phyloP scores from a whole-genome alignment of 2,888 invertebrate genomes.

The Anagyrus pseudococci region DNA sequence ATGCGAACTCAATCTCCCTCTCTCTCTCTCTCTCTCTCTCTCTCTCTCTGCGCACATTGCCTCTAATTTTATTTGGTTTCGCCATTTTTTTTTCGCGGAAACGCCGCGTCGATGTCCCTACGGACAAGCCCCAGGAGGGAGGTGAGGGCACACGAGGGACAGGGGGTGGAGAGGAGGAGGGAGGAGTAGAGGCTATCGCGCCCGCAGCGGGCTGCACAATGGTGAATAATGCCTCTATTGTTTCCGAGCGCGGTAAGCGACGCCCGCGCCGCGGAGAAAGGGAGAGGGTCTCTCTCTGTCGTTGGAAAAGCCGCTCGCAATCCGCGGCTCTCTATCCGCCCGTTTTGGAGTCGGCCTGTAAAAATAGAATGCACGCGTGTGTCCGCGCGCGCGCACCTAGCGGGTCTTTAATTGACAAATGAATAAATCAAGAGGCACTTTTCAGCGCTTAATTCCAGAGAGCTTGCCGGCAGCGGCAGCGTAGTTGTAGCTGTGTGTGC shows the following conservation, averaged over 20 bases:
- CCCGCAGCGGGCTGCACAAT: conserved; percentile 13
- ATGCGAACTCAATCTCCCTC: background rate
- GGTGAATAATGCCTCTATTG: conserved; percentile 39
- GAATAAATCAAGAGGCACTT: conserved; percentile 35
- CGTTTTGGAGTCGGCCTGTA: conserved; percentile 16
- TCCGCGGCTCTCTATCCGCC: too few relatives aligned
- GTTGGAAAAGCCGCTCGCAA: too few relatives aligned
- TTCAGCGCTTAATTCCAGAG: conserved; percentile 11
- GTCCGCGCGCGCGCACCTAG: background rate
- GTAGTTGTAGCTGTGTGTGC: too few relatives aligned
- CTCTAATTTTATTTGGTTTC: conserved; percentile 31
- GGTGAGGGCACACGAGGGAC: background rate
- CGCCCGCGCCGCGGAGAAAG: conserved; percentile 21
- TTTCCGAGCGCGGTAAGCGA: conserved; percentile 22
- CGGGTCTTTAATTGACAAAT: conserved; percentile 35
- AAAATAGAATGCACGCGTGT: conserved; percentile 25
- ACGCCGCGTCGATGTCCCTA: conserved; percentile 28
- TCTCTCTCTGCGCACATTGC: background rate
- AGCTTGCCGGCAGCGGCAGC: too few relatives aligned
- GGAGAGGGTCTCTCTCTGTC: too few relatives aligned
- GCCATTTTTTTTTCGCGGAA: conserved; percentile 29
- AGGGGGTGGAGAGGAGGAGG: too few relatives aligned
- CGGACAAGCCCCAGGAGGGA: background rate
- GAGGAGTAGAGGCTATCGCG: conserved; percentile 17
- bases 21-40: background rate